These are phyloP conservation scores for Lagopus muta DNA, from an alignment of 2,113 vertebrate species.

Conservation along the genomic window DNA sequence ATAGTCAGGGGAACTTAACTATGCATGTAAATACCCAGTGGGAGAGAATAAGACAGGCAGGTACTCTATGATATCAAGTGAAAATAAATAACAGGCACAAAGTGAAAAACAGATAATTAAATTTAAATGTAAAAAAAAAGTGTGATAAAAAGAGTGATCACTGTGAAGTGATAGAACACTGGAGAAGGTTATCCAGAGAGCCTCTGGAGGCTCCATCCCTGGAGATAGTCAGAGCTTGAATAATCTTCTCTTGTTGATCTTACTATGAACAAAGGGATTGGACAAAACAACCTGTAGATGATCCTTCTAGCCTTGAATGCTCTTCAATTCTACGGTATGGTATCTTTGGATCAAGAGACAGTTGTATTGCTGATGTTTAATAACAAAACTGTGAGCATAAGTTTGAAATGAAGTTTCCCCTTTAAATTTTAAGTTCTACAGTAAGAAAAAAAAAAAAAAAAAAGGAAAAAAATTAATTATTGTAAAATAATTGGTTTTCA, in stretches of 20 bases:
- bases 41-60: not conserved
- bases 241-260: not conserved
- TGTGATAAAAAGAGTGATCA: not conserved
- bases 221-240: not conserved
- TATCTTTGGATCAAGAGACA: not conserved
- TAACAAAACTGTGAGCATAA: not conserved
- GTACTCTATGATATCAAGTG: not conserved
- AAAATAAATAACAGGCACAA: not conserved
- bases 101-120: not conserved
- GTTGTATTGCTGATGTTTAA: not conserved
- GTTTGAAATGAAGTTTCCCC: not conserved
- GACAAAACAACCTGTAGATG: not conserved
- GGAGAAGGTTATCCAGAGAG: not conserved
- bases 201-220: not conserved
- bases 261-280: not conserved
- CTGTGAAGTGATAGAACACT: not conserved
- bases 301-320: not conserved
- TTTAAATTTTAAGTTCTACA: not conserved
- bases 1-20: not conserved
- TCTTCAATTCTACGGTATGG: not conserved
- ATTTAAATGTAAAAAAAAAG: not conserved
- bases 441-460: not conserved
- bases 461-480: not conserved
- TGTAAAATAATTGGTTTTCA: not conserved
- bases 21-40: not conserved